Base-by-base conservation (phyloP, 2,888 invertebrate genomes). In the Drosophila longiperda region DNA sequence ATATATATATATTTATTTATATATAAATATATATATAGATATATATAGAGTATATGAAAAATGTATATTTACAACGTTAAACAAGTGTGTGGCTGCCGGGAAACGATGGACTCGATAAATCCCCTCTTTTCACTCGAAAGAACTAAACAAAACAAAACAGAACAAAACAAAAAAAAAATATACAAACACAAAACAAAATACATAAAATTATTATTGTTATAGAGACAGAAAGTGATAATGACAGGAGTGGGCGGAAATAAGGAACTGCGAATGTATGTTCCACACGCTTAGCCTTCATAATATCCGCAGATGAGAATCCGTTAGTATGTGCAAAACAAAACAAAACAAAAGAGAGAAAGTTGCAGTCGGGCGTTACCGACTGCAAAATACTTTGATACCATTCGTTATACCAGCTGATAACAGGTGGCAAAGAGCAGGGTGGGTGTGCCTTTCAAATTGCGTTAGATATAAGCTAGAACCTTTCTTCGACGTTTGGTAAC, bases 21-120 rank as follows among this genome's bases (percentile, higher is more conserved):
- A 42, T 29, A 59, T 45, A 49, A 55, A 66, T 33, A 69, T 59
- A 66, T 75, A 58, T 63, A 80, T 72, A 86, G 54, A 62, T 77
- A 63, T 63, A 70, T 75, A 82, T 11, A 26, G 26, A 26, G 26
- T 77, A 87, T 80, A 76, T 78, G 52, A 72, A 72, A 66, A 75
- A 62, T 86, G 89, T 88, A 84, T 83, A 83, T 88, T 88, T 88
- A 86, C 88, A 87, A 73, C 45, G 59, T 64, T 53, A 57, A 57
- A 60, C 53, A 55, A 45, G 64, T 54, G 79, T 81, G 78, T 62
- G 65, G 50, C 36, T 66, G 33, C 48, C 57, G 60, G 60, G 36
- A 42, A 38, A 60, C 36, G 50, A 60, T 36, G 12, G 26, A 42
- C 45, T 66, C 32, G 20, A 26, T n/a, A 52, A 42, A 48, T 23